A percentile compares a stretch with the other conserved stretches of the same genome.
Conservation (phyloP, 1,140 invertebrate species). For the Tetranychus cinnabarinus region DNA sequence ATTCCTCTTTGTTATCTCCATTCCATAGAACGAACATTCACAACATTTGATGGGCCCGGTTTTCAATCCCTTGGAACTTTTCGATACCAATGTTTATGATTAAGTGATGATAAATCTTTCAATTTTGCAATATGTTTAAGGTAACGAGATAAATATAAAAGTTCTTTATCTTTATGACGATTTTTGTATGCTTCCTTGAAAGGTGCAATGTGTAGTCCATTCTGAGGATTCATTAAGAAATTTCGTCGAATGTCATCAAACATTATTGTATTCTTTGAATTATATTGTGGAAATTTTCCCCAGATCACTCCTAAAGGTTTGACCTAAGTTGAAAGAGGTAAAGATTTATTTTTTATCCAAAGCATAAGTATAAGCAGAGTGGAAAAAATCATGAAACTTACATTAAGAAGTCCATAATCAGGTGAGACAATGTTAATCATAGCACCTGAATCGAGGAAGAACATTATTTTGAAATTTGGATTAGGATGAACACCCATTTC, state of each 20-base stretch:
- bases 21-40: no score
- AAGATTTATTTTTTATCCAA: no score
- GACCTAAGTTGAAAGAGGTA: constrained; percentile 31
- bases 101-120: constrained; percentile 51
- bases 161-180: constrained; percentile 53
- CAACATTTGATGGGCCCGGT: no score
- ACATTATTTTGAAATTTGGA: constrained; percentile 70
- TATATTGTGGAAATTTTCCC: constrained; percentile 76
- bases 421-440: constrained; percentile 82
- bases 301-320: constrained; percentile 91
- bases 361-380: background rate
- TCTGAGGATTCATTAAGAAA: constrained; percentile 92
- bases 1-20: no score
- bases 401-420: constrained; percentile 70
- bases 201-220: constrained; percentile 60
- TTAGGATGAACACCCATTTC: constrained; percentile 58
- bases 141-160: constrained; percentile 44
- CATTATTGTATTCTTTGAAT: constrained; percentile 83
- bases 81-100: constrained; percentile 70
- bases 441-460: constrained; percentile 65
- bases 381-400: constrained; percentile 22
- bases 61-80: background rate
- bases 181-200: constrained; percentile 75
- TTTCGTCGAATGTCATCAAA: constrained; percentile 91
- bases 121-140: constrained; percentile 54